A percentile compares a stretch with the other conserved stretches of the same genome.
phyloP scores from a whole-genome alignment of 2,113 vertebrate species.

The Pomatorhinus ruficollis region DNA sequence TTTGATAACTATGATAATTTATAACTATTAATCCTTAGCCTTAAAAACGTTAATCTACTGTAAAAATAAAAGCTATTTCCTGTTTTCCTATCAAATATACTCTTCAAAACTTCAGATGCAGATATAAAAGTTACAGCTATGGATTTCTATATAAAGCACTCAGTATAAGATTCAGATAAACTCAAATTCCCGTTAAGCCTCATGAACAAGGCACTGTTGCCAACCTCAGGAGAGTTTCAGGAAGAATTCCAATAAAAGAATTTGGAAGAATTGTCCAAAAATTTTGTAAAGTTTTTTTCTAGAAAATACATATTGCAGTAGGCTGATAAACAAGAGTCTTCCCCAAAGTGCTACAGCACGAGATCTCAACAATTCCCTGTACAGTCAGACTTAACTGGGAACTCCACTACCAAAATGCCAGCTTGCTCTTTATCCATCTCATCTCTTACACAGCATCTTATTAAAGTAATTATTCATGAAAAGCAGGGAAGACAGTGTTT shows the following conservation, averaged over 20 bases:
- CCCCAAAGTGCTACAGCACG: not conserved
- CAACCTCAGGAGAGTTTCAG: not conserved
- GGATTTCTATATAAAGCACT: not conserved
- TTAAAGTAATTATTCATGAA: constrained; percentile 9
- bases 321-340: not conserved
- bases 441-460: not conserved
- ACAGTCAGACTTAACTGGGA: not conserved
- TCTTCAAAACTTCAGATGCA: not conserved
- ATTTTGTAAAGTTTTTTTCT: not conserved
- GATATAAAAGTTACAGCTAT: not conserved
- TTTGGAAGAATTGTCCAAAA: not conserved
- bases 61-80: not conserved
- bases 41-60: not conserved
- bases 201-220: not conserved
- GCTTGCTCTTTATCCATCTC: not conserved
- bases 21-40: not conserved
- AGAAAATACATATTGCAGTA: not conserved
- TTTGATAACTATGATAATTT: not conserved
- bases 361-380: not conserved
- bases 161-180: not conserved
- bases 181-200: not conserved
- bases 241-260: not conserved
- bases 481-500: not conserved
- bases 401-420: not conserved
- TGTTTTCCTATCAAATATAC: not conserved